These are phyloP conservation scores for Scleropages formosus DNA, from an alignment of 2,797 vertebrate species.

Conservation along the genomic window DNA sequence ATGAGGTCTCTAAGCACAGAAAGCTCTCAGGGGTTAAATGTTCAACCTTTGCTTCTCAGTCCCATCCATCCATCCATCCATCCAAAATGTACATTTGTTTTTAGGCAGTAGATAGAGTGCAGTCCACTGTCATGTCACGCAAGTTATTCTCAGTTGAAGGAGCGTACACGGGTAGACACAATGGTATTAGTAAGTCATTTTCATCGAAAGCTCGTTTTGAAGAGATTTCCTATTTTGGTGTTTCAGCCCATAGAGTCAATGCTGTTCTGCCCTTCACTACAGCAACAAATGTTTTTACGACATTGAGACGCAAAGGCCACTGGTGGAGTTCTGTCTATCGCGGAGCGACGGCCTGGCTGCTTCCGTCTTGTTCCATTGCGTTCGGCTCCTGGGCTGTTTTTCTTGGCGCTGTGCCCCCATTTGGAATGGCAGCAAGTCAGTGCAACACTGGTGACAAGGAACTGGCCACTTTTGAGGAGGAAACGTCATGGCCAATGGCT, in stretches of 20 bases:
- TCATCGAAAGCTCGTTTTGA: not conserved
- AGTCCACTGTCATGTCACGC: not conserved
- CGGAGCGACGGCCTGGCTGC: not conserved
- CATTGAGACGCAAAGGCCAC: not conserved
- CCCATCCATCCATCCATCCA: too few relatives aligned
- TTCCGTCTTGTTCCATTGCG: too few relatives aligned
- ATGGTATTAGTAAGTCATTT: not conserved
- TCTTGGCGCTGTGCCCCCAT: constrained; percentile 3
- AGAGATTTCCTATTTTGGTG: not conserved
- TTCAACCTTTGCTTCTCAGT: too few relatives aligned
- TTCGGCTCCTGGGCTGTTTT: constrained; percentile 13
- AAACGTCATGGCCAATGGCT: too few relatives aligned
- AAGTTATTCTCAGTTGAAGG: too few relatives aligned
- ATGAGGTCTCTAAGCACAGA: too few relatives aligned
- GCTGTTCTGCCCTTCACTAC: not conserved
- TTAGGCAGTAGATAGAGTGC: not conserved
- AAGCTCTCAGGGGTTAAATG: too few relatives aligned
- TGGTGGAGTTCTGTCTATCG: not conserved
- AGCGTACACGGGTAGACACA: not conserved
- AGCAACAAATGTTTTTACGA: not conserved
- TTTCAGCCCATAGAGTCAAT: not conserved
- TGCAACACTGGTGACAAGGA: not conserved
- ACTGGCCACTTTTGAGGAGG: not conserved
- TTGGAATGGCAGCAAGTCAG: not conserved
- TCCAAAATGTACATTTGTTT: not conserved